phyloP scores from a whole-genome alignment of 2,797 vertebrate genomes.

The Sylvia borin region DNA sequence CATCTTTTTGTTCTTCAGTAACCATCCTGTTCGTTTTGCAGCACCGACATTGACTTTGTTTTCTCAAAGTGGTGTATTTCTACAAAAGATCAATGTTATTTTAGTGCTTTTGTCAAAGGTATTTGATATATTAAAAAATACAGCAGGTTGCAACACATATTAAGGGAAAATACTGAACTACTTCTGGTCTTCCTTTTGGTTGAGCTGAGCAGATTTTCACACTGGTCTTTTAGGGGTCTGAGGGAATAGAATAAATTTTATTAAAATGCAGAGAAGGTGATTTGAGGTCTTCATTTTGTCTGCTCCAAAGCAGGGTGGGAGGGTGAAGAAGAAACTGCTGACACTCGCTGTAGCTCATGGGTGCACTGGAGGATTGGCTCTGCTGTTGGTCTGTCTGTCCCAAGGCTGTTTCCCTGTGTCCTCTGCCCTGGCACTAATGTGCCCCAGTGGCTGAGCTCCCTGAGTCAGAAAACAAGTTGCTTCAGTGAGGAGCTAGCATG shows the following conservation, averaged over 20 bases:
- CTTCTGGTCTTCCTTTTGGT: background rate
- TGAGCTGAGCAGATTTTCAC: background rate
- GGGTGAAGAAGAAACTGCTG: background rate
- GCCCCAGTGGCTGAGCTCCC: background rate
- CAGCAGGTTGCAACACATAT: background rate
- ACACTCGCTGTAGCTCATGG: accelerated
- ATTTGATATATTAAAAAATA: background rate
- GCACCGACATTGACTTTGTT: background rate
- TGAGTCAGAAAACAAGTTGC: background rate
- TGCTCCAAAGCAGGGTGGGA: background rate
- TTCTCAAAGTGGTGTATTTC: background rate
- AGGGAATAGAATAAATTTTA: background rate
- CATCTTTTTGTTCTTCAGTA: background rate
- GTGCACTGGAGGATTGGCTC: accelerated
- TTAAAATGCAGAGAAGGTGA: background rate
- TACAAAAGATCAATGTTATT: background rate
- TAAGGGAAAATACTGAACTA: background rate
- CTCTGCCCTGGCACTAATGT: background rate
- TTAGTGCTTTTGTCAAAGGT: background rate
- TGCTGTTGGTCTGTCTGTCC: background rate
- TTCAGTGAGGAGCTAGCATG: background rate
- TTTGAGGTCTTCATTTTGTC: background rate
- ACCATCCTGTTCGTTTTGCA: background rate
- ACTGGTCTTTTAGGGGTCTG: background rate
- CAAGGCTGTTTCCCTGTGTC: background rate